These are phyloP conservation scores for Eutolmus rufibarbis DNA, from an alignment of 2,888 invertebrate genomes.

Conservation along the genomic window DNA sequence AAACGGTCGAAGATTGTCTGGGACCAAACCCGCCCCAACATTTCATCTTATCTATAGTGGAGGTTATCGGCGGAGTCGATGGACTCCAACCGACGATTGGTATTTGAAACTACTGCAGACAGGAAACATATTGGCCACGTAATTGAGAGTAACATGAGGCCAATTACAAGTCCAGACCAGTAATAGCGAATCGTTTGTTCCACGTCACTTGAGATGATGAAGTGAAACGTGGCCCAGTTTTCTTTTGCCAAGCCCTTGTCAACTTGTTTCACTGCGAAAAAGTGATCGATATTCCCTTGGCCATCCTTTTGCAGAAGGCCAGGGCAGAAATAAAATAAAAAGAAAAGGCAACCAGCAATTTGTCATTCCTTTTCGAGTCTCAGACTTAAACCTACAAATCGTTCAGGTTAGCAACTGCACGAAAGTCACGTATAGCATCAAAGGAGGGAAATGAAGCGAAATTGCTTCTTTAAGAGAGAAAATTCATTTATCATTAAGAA, in stretches of 20 bases:
- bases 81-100: background rate
- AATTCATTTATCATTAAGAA: slow-evolving; percentile 28
- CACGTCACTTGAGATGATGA: slow-evolving; percentile 34
- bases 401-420: slow-evolving; percentile 17
- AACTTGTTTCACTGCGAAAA: slow-evolving; percentile 22
- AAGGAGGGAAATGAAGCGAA: slow-evolving; percentile 15
- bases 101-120: slow-evolving; percentile 11
- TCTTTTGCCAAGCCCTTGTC: slow-evolving; percentile 17
- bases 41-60: background rate
- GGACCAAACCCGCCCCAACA: background rate
- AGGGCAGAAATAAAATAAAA: background rate
- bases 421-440: slow-evolving; percentile 30
- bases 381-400: slow-evolving; percentile 28
- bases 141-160: slow-evolving; percentile 40
- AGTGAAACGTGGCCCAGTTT: slow-evolving; percentile 33
- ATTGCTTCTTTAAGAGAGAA: slow-evolving; percentile 21
- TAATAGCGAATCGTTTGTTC: slow-evolving; percentile 37
- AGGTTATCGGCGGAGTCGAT: background rate
- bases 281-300: slow-evolving; percentile 31
- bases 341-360: slow-evolving; percentile 22
- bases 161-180: slow-evolving; percentile 39
- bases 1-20: background rate
- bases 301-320: background rate
- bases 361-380: slow-evolving; percentile 22
- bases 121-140: slow-evolving; percentile 37